A percentile compares a stretch with the other conserved stretches of the same genome.
phyloP scores from a whole-genome alignment of 2,113 vertebrate species.

The Calonectris borealis region DNA sequence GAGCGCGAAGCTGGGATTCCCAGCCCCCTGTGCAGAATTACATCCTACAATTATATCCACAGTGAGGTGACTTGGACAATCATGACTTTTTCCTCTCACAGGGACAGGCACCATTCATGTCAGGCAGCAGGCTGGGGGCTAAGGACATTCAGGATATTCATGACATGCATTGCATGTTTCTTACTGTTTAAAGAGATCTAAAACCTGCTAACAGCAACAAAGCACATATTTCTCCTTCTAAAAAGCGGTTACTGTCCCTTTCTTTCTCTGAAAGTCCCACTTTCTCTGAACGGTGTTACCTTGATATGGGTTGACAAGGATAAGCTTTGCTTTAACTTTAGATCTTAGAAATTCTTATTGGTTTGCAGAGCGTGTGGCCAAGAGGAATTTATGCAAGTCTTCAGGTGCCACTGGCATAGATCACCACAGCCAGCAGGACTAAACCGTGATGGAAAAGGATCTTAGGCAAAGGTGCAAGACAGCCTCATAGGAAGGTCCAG shows the following conservation, averaged over 20 bases:
- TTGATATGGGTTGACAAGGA: background rate
- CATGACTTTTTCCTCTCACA: rapidly evolving
- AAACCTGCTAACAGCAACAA: background rate
- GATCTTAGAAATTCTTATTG: background rate
- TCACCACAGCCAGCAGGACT: background rate
- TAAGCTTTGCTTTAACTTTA: background rate
- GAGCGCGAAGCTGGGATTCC: background rate
- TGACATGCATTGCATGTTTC: rapidly evolving
- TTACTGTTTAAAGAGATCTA: background rate
- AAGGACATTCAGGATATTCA: background rate
- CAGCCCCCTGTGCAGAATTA: background rate
- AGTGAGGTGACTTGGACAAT: background rate
- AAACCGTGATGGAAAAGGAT: background rate
- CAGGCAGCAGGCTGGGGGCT: background rate
- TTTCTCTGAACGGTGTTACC: background rate
- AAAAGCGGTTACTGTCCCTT: background rate
- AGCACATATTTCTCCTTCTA: background rate
- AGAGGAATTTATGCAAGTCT: background rate
- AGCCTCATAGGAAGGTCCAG: background rate
- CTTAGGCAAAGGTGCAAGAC: background rate
- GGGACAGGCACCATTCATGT: background rate
- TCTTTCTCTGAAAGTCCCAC: no score
- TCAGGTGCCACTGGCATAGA: background rate
- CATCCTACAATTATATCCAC: background rate
- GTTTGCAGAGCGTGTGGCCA: background rate